Conservation (phyloP, 2,888 invertebrate genomes). For the Napeogenes sylphis region DNA sequence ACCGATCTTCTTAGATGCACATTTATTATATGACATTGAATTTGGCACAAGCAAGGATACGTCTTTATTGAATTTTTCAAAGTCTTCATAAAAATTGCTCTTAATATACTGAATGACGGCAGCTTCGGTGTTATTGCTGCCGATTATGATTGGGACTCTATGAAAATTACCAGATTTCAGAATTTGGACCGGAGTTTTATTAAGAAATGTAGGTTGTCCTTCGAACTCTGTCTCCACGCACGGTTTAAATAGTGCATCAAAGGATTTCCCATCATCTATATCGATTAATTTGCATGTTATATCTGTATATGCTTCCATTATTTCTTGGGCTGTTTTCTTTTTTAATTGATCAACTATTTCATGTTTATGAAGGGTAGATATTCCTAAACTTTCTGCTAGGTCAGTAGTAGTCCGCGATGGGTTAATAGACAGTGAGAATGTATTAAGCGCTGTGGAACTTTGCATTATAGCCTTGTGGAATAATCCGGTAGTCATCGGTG, state of each 20-base stretch:
- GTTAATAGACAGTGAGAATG: slow-evolving; percentile 60
- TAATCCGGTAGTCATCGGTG: slow-evolving; percentile 66
- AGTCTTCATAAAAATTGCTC: slow-evolving; percentile 51
- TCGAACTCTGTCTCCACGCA: slow-evolving; percentile 67
- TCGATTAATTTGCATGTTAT: slow-evolving; percentile 20
- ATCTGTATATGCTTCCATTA: slow-evolving; percentile 45
- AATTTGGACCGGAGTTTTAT: slow-evolving; percentile 57
- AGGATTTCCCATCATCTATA: slow-evolving; percentile 38
- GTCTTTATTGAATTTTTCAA: slow-evolving; percentile 56
- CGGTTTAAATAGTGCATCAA: slow-evolving; percentile 60
- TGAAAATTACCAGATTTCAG: slow-evolving; percentile 63
- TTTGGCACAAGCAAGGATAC: slow-evolving; percentile 54
- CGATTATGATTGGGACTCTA: slow-evolving; percentile 68
- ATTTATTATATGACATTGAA: slow-evolving; percentile 47
- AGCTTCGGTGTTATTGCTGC: slow-evolving; percentile 62
- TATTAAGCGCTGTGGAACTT: slow-evolving; percentile 65
- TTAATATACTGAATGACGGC: slow-evolving; percentile 47
- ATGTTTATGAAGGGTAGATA: slow-evolving; percentile 43
- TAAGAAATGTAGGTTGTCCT: slow-evolving; percentile 62
- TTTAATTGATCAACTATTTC: slow-evolving; percentile 60
- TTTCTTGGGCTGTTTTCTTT: slow-evolving; percentile 41
- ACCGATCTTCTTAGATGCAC: slow-evolving; percentile 49
- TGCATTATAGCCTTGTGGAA: slow-evolving; percentile 71
- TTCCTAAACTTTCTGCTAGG: slow-evolving; percentile 52
- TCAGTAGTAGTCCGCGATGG: slow-evolving; percentile 49